Conservation (phyloP, 2,113 vertebrate species). For the Epinephelus cyanopodus region DNA sequence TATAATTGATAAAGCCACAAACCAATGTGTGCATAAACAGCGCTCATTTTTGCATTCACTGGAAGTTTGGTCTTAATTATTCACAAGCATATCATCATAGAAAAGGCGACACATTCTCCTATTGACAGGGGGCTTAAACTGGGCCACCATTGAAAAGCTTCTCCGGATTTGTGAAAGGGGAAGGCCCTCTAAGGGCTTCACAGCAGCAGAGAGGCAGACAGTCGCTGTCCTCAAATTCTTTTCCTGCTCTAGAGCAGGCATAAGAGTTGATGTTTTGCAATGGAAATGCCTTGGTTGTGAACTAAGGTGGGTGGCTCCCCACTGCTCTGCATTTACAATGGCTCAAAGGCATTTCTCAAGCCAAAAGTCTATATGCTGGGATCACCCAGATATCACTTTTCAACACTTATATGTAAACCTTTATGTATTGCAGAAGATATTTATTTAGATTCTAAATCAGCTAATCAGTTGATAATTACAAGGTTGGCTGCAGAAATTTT, state of each 20-base stretch:
- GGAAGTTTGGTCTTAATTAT: conserved; percentile 69
- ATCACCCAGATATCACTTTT: too few species aligned
- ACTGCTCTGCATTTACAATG: not conserved
- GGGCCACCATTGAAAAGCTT: conserved; percentile 40
- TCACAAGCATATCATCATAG: conserved; percentile 58
- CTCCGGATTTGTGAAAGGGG: conserved; percentile 30
- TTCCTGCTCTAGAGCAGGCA: not conserved
- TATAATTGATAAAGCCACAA: conserved; percentile 57
- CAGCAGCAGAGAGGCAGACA: conserved; percentile 10
- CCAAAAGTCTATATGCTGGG: too few species aligned
- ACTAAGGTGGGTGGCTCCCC: not conserved
- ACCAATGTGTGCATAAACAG: conserved; percentile 67
- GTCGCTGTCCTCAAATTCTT: conserved; percentile 20
- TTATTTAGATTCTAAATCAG: too few species aligned
- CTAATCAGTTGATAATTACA: too few species aligned
- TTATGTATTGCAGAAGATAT: too few species aligned
- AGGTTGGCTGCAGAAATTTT: too few species aligned
- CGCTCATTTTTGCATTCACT: conserved; percentile 41
- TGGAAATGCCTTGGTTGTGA: not conserved
- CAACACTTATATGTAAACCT: too few species aligned
- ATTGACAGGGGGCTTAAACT: conserved; percentile 59
- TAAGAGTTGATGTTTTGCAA: not conserved
- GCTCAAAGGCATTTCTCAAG: too few species aligned
- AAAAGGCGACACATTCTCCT: conserved; percentile 18
- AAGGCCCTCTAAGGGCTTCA: conserved; percentile 16